Percentiles rank a stretch among this genome's conserved stretches.
phyloP scores from a whole-genome alignment of 2,888 invertebrate genomes.

The Zygothrica quintamaculata region DNA sequence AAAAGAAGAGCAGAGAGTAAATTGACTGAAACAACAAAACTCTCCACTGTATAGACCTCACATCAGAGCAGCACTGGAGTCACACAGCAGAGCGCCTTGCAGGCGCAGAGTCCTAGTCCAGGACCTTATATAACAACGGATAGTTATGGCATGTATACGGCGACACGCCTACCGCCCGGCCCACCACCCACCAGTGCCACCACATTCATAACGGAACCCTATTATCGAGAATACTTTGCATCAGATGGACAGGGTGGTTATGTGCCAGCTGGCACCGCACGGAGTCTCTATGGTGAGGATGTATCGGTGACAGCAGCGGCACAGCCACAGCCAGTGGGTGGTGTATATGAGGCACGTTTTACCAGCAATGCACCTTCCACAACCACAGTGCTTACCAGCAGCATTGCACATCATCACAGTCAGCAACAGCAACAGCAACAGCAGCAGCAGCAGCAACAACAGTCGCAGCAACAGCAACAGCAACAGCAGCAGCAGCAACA shows the following conservation, averaged over 20 bases:
- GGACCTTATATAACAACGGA: slow-evolving; percentile 84
- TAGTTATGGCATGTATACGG: slow-evolving; percentile 84
- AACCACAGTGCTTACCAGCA: slow-evolving; percentile 74
- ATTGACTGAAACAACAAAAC: slow-evolving; percentile 37
- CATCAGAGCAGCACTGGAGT: slow-evolving; percentile 59
- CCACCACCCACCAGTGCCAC: slow-evolving; percentile 82
- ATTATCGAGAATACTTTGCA: slow-evolving; percentile 91
- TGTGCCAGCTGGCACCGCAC: slow-evolving; percentile 80
- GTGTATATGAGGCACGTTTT: slow-evolving; percentile 83
- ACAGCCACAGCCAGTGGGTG: slow-evolving; percentile 70
- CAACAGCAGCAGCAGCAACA: slow-evolving; percentile 58
- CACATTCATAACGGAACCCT: slow-evolving; percentile 89
- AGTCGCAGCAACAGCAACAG: slow-evolving; percentile 54
- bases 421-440: slow-evolving; percentile 57
- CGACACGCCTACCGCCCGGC: slow-evolving; percentile 81
- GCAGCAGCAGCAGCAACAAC: slow-evolving; percentile 55
- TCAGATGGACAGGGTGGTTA: slow-evolving; percentile 85
- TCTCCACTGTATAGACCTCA: slow-evolving; percentile 66
- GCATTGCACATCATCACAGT: slow-evolving; percentile 53
- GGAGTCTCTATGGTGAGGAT: slow-evolving; percentile 83
- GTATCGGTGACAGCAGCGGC: slow-evolving; percentile 82
- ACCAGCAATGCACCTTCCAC: slow-evolving; percentile 73
- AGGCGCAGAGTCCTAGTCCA: slow-evolving; percentile 84
- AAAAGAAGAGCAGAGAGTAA: slow-evolving; percentile 10
- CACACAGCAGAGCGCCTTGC: slow-evolving; percentile 78